These are phyloP conservation scores for Artibeus jamaicensis DNA, from an alignment of 2,797 vertebrate species.

Conservation along the genomic window DNA sequence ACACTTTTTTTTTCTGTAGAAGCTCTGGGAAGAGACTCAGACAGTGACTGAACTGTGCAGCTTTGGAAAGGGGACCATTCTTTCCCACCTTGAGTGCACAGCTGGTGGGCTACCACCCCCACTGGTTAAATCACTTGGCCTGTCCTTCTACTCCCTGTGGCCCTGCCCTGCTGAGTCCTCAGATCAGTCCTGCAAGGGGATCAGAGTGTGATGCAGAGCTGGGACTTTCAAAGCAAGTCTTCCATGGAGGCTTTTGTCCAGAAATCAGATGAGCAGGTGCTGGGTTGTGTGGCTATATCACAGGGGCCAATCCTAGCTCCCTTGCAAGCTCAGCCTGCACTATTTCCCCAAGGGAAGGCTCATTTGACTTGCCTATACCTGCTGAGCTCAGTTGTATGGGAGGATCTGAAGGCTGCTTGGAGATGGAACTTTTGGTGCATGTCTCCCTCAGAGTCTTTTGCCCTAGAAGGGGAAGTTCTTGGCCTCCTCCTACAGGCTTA, in stretches of 20 bases:
- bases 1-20: neutral
- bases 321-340: neutral
- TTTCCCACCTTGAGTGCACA: neutral
- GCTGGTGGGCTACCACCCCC: too few species aligned
- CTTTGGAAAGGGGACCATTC: neutral
- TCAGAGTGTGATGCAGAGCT: neutral
- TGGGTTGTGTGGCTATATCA: neutral
- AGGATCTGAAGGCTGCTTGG: neutral
- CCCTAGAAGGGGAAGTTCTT: neutral
- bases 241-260: neutral
- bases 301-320: neutral
- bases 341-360: neutral
- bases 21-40: neutral
- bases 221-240: neutral
- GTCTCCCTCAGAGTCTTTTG: neutral
- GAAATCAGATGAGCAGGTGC: neutral
- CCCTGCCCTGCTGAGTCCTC: neutral
- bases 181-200: neutral
- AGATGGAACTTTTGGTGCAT: neutral
- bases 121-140: too few species aligned
- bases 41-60: neutral
- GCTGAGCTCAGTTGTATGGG: neutral
- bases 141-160: too few species aligned
- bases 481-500: neutral
- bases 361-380: neutral